Base-by-base conservation (phyloP, 1,140 invertebrate species). In the Euwallacea similis region DNA sequence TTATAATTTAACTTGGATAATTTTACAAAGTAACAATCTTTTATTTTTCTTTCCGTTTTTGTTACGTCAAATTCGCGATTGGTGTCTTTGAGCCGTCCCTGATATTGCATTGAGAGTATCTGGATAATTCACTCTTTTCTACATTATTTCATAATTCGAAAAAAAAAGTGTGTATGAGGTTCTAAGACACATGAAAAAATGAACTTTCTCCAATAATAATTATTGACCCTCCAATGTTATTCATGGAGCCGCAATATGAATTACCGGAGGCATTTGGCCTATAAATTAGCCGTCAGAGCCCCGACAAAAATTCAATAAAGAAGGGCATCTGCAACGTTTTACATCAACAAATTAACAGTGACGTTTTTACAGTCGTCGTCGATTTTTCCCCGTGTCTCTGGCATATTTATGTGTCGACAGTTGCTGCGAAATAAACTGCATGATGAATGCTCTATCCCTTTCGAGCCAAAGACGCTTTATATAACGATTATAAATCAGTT, bases 371-470 rank as follows among this genome's bases (percentile, higher is more conserved):
- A 72, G 61, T 64, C 59, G 70, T 70, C 58, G 70, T 72, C 73
- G 73, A 74, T 74, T 72, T 74, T 74, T 74, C 70, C 68, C 70
- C 61, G 63, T 69, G 66, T 68, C 46, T 61, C 65, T 71, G 69
- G 69, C 66, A 74, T 74, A 74, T 74, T 74, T 74, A 74, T 74
- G 73, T 72, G 66, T 67, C 70, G 70, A 72, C 73, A 72, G 68
- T 67, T 74, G 66, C 70, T 47, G 73, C 64, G 70, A 62, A 70
- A 74, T 74, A 74, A 74, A 74, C 62, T 72, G 71, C 63, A 70
- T 70, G 68, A 70, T 70, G 68, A 70, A 70, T 70, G 68, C 58
- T 54, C 55, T 15, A 46, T 65, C 63, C 69, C 55, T 66, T 71
- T 71, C 56, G 15, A 21, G 33, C 62, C 53, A 66, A 71, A 71